Conservation (phyloP, 23 tunicate genomes). For the Botrylloides violaceus region DNA sequence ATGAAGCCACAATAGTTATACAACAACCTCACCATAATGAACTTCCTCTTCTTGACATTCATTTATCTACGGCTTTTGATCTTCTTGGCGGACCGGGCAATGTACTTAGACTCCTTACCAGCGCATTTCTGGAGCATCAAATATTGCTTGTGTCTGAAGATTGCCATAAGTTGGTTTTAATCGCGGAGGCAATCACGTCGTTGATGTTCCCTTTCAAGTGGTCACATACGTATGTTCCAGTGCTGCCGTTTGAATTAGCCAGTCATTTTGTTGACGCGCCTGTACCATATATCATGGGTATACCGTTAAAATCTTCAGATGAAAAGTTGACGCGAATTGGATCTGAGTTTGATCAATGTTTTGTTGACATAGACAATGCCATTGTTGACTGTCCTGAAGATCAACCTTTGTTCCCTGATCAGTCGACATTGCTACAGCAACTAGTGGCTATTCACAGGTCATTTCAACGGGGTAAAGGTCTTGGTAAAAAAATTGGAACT, state of each 20-base stretch:
- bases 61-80: constrained; percentile 37
- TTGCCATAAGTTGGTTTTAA: constrained; percentile 37
- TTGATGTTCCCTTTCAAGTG: constrained; percentile 89
- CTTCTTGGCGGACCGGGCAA: constrained; percentile 65
- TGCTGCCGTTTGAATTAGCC: constrained; percentile 65
- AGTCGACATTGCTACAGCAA: constrained; percentile 30
- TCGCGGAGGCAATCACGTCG: constrained; percentile 66
- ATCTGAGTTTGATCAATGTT: constrained; percentile 77
- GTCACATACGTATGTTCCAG: constrained; percentile 65
- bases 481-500: neutral
- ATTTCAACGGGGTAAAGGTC: neutral
- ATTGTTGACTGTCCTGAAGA: constrained; percentile 78
- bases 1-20: constrained; percentile 41
- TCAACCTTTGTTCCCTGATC: constrained; percentile 79
- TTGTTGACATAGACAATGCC: constrained; percentile 63
- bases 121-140: constrained; percentile 61
- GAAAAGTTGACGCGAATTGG: constrained; percentile 39
- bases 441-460: constrained; percentile 8
- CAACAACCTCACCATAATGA: constrained; percentile 49
- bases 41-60: constrained; percentile 60
- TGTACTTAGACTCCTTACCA: constrained; percentile 57
- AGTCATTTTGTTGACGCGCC: constrained; percentile 86
- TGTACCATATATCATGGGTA: constrained; percentile 84
- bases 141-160: constrained; percentile 78
- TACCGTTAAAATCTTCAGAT: constrained; percentile 27